Conservation (phyloP, 2,113 vertebrate species). For the Pseudois nayaur region DNA sequence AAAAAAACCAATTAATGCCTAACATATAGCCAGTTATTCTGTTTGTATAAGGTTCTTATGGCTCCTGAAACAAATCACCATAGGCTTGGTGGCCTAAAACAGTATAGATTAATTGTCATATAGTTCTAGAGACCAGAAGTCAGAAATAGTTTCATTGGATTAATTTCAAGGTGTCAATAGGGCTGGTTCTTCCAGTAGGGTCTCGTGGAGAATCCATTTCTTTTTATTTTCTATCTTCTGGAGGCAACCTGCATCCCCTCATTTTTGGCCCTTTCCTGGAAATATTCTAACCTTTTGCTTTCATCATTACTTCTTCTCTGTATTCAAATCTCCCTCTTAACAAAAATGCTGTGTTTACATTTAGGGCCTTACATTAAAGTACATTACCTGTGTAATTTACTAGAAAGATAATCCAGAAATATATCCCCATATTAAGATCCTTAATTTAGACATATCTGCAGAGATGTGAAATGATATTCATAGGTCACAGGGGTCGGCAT, state of each 20-base stretch:
- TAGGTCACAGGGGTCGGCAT: neutral
- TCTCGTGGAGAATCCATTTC: neutral
- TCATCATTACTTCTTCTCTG: neutral
- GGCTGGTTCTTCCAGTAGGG: neutral
- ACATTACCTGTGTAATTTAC: neutral
- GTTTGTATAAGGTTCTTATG: neutral
- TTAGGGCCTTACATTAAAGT: neutral
- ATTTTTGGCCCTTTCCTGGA: neutral
- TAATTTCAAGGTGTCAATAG: neutral
- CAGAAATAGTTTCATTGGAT: neutral
- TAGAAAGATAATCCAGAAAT: neutral
- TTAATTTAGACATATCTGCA: neutral
- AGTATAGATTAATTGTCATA: neutral
- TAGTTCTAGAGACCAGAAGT: neutral
- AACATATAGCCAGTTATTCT: neutral
- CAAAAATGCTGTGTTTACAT: neutral
- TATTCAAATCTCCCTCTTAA: neutral
- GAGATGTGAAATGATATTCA: neutral
- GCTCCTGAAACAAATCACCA: neutral
- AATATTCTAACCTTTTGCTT: neutral
- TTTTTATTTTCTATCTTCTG: neutral
- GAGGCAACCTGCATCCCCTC: neutral
- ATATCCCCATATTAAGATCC: neutral
- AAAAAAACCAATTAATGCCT: neutral
- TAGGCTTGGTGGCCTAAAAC: neutral